Conservation (phyloP, 2,888 invertebrate species). For the Agelastica alni region DNA sequence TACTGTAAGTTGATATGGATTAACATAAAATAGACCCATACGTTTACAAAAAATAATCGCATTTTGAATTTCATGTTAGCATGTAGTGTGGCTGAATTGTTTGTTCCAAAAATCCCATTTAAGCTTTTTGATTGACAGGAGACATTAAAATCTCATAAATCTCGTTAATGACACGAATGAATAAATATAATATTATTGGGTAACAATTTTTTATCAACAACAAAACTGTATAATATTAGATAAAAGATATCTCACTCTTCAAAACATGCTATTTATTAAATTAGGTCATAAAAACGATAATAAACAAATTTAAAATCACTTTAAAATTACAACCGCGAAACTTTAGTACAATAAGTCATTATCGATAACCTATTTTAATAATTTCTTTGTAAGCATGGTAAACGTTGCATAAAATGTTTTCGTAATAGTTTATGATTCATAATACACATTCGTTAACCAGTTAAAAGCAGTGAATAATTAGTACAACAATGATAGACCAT, state of each 20-base stretch:
- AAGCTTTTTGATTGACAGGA: no score
- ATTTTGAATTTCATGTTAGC: no score
- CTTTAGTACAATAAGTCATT: slow-evolving; percentile 18
- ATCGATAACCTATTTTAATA: slow-evolving; percentile 24
- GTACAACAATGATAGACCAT: background rate
- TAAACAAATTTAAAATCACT: slow-evolving; percentile 14
- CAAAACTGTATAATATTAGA: no score
- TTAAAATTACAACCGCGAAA: slow-evolving; percentile 4
- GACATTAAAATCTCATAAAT: no score
- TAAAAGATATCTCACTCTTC: background rate
- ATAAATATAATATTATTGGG: no score
- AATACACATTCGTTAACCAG: slow-evolving; percentile 26
- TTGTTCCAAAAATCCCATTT: no score
- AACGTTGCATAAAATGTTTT: slow-evolving; percentile 20
- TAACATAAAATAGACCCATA: no score
- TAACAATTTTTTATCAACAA: background rate
- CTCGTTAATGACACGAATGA: background rate
- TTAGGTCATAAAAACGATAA: slow-evolving; percentile 6
- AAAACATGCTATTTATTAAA: slow-evolving; percentile 1
- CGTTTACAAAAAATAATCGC: no score
- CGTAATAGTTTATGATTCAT: slow-evolving; percentile 24
- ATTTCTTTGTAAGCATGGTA: slow-evolving; percentile 21
- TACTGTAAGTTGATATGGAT: no score
- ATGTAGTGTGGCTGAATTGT: no score
- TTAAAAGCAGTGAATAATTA: slow-evolving; percentile 34